phyloP scores from a whole-genome alignment of 1,140 invertebrate species.

The Anthonomus grandis region DNA sequence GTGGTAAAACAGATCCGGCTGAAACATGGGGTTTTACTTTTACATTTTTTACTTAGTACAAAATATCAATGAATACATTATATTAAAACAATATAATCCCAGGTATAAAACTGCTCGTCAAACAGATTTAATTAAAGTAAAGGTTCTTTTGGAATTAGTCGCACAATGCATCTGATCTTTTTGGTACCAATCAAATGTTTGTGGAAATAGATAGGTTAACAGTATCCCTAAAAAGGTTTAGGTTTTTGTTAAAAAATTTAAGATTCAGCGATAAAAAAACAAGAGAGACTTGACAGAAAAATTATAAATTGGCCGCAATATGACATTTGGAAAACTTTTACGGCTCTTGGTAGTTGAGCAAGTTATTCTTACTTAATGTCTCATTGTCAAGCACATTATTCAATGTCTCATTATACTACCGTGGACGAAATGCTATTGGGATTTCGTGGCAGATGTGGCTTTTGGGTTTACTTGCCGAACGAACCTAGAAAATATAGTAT shows the following conservation, averaged over 20 bases:
- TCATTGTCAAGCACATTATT: background rate
- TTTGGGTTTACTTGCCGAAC: background rate
- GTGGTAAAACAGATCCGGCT: background rate
- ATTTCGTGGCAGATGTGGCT: background rate
- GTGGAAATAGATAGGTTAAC: too few species aligned
- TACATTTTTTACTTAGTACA: background rate
- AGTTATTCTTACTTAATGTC: too few species aligned
- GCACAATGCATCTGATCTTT: background rate
- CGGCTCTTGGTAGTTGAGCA: too few species aligned
- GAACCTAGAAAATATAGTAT: background rate
- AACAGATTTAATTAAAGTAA: background rate
- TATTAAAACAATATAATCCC: background rate
- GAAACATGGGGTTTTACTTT: background rate
- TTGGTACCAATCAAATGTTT: background rate
- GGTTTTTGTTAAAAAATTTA: background rate
- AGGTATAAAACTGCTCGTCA: background rate
- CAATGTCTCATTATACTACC: background rate
- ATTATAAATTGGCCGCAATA: background rate
- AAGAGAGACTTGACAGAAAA: background rate
- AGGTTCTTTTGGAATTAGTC: too few species aligned
- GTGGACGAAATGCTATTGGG: too few species aligned
- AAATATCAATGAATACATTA: background rate
- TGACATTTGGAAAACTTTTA: background rate
- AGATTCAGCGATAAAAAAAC: background rate
- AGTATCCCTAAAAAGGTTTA: background rate